These are phyloP conservation scores for Periophthalmus modestus DNA, from an alignment of 2,113 vertebrate genomes.

Conservation along the genomic window DNA sequence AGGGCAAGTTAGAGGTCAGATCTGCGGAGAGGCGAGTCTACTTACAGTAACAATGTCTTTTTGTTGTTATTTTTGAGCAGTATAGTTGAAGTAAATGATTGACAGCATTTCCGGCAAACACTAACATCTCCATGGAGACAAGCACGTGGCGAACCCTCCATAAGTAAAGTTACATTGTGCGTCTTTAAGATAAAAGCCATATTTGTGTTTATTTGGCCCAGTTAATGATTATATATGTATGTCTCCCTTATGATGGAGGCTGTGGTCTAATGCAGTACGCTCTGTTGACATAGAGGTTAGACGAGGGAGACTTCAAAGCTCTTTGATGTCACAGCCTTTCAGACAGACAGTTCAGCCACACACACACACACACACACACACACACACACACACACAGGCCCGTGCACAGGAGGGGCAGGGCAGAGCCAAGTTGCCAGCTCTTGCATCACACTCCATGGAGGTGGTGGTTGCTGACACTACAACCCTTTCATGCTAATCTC, in stretches of 20 bases:
- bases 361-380: conserved; percentile 13
- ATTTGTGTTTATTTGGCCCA: background rate
- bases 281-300: conserved; percentile 55
- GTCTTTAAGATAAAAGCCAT: background rate
- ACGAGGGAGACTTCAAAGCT: conserved; percentile 66
- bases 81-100: too few species aligned
- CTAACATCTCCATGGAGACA: too few species aligned
- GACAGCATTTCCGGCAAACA: too few species aligned
- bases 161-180: too few species aligned
- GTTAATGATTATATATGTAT: conserved; percentile 9
- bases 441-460: conserved; percentile 70
- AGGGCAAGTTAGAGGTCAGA: too few species aligned
- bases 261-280: conserved; percentile 48
- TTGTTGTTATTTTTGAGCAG: too few species aligned
- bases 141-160: too few species aligned
- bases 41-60: too few species aligned
- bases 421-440: conserved; percentile 60
- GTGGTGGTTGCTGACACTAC: conserved; percentile 62
- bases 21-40: too few species aligned
- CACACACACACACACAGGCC: conserved; percentile 12
- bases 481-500: conserved; percentile 67
- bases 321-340: conserved; percentile 74
- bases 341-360: conserved; percentile 57
- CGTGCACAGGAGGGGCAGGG: conserved; percentile 57
- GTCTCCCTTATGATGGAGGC: conserved; percentile 14